Evolutionary conservation across 30 jellyfish, hydroid and myxozoan species (phyloP).

Genomic region (Catostylus mosaicus): DNA sequence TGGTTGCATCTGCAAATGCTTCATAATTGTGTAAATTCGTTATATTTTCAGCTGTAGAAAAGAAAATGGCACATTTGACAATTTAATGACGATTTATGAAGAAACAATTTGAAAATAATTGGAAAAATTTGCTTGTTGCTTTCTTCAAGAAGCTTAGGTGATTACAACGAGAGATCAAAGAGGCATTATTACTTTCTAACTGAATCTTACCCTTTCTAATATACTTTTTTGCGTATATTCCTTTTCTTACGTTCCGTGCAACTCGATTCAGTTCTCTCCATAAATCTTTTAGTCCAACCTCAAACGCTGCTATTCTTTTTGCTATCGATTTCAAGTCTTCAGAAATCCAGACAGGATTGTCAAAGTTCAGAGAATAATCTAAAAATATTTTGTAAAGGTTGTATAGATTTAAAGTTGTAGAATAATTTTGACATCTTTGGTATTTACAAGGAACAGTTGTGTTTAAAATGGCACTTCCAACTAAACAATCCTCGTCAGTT

Average conservation of each 20-base stretch:
- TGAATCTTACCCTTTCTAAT: slow-evolving; percentile 25
- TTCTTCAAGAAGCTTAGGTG: too few species aligned
- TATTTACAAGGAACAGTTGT: slow-evolving; percentile 58
- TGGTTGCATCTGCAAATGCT: slow-evolving; percentile 40
- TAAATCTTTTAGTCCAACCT: slow-evolving; percentile 1
- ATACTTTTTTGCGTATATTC: slow-evolving; percentile 24
- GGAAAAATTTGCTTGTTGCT: too few species aligned
- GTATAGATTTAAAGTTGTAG: slow-evolving; percentile 44
- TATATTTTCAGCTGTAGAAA: not conserved
- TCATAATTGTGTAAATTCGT: not conserved
- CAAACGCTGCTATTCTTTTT: slow-evolving; percentile 6
- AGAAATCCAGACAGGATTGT: slow-evolving; percentile 45
- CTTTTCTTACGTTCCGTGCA: slow-evolving; percentile 35
- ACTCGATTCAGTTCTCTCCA: slow-evolving; percentile 16
- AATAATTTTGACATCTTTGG: slow-evolving; percentile 18
- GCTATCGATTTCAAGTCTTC: slow-evolving; percentile 46
- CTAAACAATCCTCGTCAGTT: slow-evolving; percentile 31
- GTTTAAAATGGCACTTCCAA: slow-evolving; percentile 43
- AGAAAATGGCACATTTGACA: too few species aligned
- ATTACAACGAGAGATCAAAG: too few species aligned
- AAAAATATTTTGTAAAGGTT: slow-evolving; percentile 41
- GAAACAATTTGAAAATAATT: too few species aligned
- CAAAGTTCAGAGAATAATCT: slow-evolving; percentile 56
- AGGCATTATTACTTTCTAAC: not conserved
- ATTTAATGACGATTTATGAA: too few species aligned